Base-by-base conservation (phyloP, 1,140 invertebrate species). In the Drosophila bocki region DNA sequence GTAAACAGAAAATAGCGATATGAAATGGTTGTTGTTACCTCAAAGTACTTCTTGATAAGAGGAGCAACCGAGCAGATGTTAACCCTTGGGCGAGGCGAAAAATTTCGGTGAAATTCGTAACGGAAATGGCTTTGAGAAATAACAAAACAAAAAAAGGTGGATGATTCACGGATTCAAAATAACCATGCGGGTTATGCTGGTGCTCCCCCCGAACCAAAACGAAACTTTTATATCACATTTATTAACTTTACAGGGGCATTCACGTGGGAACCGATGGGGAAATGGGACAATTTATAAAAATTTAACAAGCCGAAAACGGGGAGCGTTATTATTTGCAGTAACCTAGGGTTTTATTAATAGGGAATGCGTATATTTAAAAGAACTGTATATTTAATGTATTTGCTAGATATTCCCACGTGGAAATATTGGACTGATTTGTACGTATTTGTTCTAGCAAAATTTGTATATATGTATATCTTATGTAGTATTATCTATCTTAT, bases 131-230 rank as follows among this genome's bases (percentile, higher is more conserved):
- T 69, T 15, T 53, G 67, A 35, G 65, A 58, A 71, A 72, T 71
- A 44, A 54, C 33, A 68, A 58, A 54, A 37, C 17, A n/a, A 19
- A 32, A 48, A 70, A 72, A 72, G 41, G 69, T 72, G 69, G 67
- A 72, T 72, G 67, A 72, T 72, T 72, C 69, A 72, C 37, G 67
- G 7, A 58, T 15, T 13, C 15, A 26, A 71, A 71, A 71, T 71
- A 72, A 37, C 19, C 69, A 72, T 72, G 69, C 69, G 67, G 67
- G 44, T 33, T 35, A 59, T 42, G 33, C 17, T 35, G 33, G n/a
- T 71, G 35, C 32, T 22, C 35, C 48, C 53, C 35, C 41, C 35
- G 17, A 39, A 5, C 17, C 15, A n/a, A n/a, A 13, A 12, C 11
- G 13, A 67, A 35, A 50, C 45, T 50, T 41, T 69, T 51, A 68